Percentiles rank a stretch among this genome's conserved stretches.
phyloP scores from a whole-genome alignment of 92 coral and sea anemone species.

The Phymanthus crucifer region DNA sequence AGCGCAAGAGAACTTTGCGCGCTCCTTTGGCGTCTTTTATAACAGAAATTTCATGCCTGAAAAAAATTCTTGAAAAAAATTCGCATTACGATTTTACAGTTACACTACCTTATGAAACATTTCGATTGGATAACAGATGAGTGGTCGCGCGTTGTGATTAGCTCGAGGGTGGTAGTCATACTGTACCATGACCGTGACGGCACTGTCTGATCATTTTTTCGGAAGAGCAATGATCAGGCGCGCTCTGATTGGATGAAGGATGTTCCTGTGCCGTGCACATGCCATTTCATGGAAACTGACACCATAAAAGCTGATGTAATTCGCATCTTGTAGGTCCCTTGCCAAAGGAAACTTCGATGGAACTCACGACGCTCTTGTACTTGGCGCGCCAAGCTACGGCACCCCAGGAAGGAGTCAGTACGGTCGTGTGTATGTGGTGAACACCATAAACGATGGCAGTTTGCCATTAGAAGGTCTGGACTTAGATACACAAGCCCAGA shows the following conservation, averaged over 20 bases:
- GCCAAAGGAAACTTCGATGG: conserved; percentile 73
- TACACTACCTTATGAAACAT: too few species aligned
- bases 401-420: conserved; percentile 82
- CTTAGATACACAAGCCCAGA: conserved; percentile 67
- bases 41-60: too few species aligned
- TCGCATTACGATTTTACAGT: too few species aligned
- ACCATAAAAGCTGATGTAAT: too few species aligned
- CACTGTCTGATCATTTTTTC: not conserved
- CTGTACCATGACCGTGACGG: not conserved
- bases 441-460: conserved; percentile 49
- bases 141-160: not conserved
- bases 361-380: conserved; percentile 42
- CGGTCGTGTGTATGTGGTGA: conserved; percentile 80
- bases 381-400: conserved; percentile 94
- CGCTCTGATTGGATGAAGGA: too few species aligned
- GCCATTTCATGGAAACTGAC: too few species aligned
- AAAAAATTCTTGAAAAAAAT: too few species aligned
- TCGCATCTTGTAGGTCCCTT: conserved; percentile 51
- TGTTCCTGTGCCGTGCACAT: too few species aligned
- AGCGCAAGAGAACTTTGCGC: not conserved
- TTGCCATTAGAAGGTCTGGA: conserved; percentile 56
- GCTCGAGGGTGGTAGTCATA: not conserved
- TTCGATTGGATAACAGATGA: not conserved
- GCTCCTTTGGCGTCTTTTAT: too few species aligned
- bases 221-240: too few species aligned